Evolutionary conservation across 1,140 invertebrate species (phyloP), one percentile per base, ranked within the genome.

Genomic region (Apis cerana): DNA sequence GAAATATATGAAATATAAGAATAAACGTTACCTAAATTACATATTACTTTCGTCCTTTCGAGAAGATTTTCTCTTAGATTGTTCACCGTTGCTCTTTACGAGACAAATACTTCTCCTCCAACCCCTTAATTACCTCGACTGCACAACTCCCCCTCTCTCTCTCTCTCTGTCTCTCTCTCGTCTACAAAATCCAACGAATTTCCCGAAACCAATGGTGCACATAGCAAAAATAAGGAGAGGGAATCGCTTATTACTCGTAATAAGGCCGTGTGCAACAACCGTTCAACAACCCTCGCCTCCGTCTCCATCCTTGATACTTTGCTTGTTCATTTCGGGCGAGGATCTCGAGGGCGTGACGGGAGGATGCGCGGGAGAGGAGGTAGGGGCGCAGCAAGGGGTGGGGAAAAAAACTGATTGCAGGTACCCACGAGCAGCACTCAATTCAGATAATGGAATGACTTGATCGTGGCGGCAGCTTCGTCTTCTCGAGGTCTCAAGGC

Each of bases 371-470:
- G 19, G 74, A 72, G 23, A 27, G 19, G 74, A 72, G 23, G 33
- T 59, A 21, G 82, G 43, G 74, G 79, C n/a, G 62, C 76, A 77
- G 59, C 10, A 50, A 33, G 7, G 21, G n/a, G 21, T 52, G 17
- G 70, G 48, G 56, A 76, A 79, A 86, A 88, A 69, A 88, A 86
- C 82, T 89, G 90, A 91, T 90, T 90, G 82, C 86, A 87, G 89
- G 82, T 89, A 88, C 90, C 87, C 88, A 87, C 88, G 90, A 88
- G 90, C 90, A 90, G 84, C 89, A 91, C 90, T 93, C 92, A 92
- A 92, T 93, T 92, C 91, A 88, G 91, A 92, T 93, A 93, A 93
- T 93, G 90, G 91, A 93, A 93, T 93, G 92, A 93, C 92, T 93
- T 93, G 92, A 93, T 93, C 91, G 89, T 80, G 69, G 85, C 80